Conservation (phyloP, 2,797 vertebrate genomes). For the Typhlichthys eigenmanni region DNA sequence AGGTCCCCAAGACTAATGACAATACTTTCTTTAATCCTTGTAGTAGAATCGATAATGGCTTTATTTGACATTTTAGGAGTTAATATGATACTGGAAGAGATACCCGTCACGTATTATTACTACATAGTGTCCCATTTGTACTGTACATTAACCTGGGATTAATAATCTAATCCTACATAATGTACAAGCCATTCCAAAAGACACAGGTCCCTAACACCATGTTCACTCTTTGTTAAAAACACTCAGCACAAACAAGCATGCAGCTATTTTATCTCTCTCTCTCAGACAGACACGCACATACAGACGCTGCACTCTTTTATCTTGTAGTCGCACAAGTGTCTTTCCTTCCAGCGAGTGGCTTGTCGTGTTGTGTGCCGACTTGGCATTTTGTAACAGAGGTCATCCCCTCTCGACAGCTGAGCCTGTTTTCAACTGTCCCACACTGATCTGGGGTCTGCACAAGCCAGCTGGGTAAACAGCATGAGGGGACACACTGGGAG, state of each 20-base stretch:
- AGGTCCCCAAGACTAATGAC: too few species aligned
- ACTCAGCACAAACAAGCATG: conserved; percentile 57
- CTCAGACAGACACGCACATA: conserved; percentile 11
- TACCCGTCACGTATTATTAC: too few species aligned
- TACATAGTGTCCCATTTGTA: too few species aligned
- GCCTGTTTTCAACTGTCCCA: conserved; percentile 57
- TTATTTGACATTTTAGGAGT: too few species aligned
- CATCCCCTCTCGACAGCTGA: conserved; percentile 61
- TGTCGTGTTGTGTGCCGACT: conserved; percentile 54
- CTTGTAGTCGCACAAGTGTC: conserved; percentile 55
- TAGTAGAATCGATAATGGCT: too few species aligned
- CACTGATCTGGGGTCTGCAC: conserved; percentile 60
- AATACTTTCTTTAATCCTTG: too few species aligned
- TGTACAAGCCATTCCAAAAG: conserved; percentile 5
- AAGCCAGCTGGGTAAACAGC: conserved; percentile 74
- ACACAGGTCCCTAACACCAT: conserved; percentile 28
- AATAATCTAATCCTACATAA: conserved; percentile 26
- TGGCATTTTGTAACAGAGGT: conserved; percentile 55
- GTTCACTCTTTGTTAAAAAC: conserved; percentile 42
- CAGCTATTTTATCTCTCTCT: conserved; percentile 20
- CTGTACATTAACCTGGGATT: conserved; percentile 28
- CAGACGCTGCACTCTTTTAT: conserved; percentile 50
- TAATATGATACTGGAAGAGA: too few species aligned
- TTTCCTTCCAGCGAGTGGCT: conserved; percentile 48
- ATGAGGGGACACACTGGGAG: conserved; percentile 50